A percentile compares a stretch with the other conserved stretches of the same genome.
Evolutionary conservation across 1,140 invertebrate species (phyloP).

Genomic region (Drosophila oshimai): DNA sequence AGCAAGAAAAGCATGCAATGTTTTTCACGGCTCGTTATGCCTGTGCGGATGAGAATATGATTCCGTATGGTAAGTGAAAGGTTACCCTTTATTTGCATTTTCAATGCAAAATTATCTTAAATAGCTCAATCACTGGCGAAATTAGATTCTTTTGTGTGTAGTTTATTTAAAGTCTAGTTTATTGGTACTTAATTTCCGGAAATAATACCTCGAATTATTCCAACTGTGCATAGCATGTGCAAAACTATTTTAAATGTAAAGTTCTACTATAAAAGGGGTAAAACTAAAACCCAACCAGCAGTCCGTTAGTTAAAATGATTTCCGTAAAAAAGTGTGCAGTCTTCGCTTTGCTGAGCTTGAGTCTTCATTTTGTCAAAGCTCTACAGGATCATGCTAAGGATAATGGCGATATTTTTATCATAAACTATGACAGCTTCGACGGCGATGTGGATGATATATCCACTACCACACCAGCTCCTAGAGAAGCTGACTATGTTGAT

Average conservation of each 20-base stretch:
- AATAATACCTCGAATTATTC: conserved; percentile 19
- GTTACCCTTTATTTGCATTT: background rate
- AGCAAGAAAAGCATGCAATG: conserved; percentile 28
- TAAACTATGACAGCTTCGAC: conserved; percentile 65
- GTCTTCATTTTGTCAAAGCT: background rate
- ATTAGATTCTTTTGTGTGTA: conserved; percentile 25
- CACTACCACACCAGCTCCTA: conserved; percentile 46
- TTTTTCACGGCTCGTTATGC: conserved; percentile 31
- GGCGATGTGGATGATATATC: conserved; percentile 66
- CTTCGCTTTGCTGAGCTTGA: conserved; percentile 3
- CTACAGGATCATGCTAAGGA: conserved; percentile 54
- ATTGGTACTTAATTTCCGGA: conserved; percentile 29
- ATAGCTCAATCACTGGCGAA: conserved; percentile 3
- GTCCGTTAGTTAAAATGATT: background rate
- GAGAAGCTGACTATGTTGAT: conserved; percentile 46
- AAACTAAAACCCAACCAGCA: background rate
- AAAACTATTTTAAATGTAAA: conserved; percentile 1
- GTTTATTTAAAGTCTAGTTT: conserved; percentile 10
- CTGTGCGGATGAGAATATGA: conserved; percentile 49
- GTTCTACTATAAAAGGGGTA: conserved; percentile 1
- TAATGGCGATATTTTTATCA: conserved; percentile 68
- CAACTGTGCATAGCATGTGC: conserved; percentile 42
- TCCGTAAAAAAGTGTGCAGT: background rate
- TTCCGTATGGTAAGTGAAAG: conserved; percentile 52
- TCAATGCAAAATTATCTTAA: background rate